Conservation (phyloP, 2,113 vertebrate genomes). For the Phylloscopus trochilus region DNA sequence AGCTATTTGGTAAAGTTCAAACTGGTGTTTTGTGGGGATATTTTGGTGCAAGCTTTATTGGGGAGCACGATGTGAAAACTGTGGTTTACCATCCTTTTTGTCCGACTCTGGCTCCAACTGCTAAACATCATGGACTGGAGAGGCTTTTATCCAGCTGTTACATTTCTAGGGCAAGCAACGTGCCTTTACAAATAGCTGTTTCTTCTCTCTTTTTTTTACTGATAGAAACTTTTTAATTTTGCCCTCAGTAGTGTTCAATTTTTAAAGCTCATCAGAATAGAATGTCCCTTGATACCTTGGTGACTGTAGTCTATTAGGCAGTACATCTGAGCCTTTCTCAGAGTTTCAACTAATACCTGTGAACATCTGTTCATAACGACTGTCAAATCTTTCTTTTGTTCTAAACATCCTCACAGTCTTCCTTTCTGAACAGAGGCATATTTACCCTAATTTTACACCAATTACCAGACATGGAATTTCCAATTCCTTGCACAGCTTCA, state of each 20-base stretch:
- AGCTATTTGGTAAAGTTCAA: conserved; percentile 3
- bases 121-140: neutral
- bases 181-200: neutral
- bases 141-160: neutral
- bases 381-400: neutral
- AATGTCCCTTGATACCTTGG: neutral
- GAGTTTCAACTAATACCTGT: neutral
- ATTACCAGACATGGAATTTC: neutral
- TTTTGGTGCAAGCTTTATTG: neutral
- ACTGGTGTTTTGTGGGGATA: neutral
- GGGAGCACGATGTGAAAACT: neutral
- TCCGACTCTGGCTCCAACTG: neutral
- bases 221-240: neutral
- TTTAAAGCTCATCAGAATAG: neutral
- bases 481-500: neutral
- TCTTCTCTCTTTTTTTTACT: neutral
- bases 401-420: neutral
- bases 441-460: neutral
- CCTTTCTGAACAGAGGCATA: neutral
- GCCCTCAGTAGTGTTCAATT: neutral
- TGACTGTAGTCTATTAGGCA: neutral
- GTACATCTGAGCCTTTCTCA: neutral
- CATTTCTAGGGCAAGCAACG: neutral
- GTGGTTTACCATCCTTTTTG: neutral
- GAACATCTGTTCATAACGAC: neutral